Evolutionary conservation across 2,797 vertebrate species (phyloP).

Genomic region (Phaenicophaeus curvirostris): DNA sequence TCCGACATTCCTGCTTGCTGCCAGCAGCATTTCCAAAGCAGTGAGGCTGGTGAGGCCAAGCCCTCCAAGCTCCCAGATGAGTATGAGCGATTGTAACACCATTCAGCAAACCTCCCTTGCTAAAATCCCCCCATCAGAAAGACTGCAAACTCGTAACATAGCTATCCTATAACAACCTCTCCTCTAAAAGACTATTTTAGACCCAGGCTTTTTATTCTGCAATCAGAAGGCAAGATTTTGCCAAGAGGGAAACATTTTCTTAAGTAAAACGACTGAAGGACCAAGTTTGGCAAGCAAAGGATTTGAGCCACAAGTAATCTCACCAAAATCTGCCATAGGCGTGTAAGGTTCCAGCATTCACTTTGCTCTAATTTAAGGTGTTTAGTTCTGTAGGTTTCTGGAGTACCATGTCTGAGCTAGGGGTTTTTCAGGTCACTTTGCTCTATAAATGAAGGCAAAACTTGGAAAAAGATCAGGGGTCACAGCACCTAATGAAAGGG

Average conservation of each 20-base stretch:
- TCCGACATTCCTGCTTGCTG: not conserved
- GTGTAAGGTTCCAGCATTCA: not conserved
- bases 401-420: no score
- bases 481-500: no score
- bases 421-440: not conserved
- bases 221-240: not conserved
- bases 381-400: not conserved
- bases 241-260: not conserved
- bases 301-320: not conserved
- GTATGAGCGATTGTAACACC: not conserved
- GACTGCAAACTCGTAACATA: not conserved
- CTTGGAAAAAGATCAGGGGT: not conserved
- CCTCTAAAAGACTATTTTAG: not conserved
- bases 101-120: not conserved
- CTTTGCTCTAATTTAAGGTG: not conserved
- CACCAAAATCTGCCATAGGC: not conserved
- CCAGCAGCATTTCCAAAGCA: slow-evolving; percentile 4
- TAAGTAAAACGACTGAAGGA: not conserved
- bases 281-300: not conserved
- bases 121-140: not conserved
- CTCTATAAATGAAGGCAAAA: not conserved
- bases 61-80: not conserved
- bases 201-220: not conserved
- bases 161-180: not conserved
- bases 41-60: not conserved